These are phyloP conservation scores for Atta texana DNA, from an alignment of 1,140 invertebrate genomes.

Conservation along the genomic window DNA sequence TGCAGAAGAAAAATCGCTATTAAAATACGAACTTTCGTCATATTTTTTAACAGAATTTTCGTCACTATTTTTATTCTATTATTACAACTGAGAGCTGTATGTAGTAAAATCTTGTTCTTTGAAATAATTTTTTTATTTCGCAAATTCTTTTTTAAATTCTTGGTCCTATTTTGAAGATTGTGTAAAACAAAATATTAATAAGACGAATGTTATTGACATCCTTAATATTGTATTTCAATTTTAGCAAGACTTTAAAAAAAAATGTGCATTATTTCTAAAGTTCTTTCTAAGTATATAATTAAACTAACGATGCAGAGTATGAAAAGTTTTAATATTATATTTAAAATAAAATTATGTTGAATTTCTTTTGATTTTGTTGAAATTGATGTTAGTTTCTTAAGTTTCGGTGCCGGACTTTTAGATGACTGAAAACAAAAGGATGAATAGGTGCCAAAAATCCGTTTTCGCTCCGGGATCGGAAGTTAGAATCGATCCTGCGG, in stretches of 20 bases:
- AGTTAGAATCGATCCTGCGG: neutral
- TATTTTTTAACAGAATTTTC: neutral
- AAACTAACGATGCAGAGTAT: neutral
- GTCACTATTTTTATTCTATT: neutral
- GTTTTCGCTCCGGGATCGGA: neutral
- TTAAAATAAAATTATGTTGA: neutral
- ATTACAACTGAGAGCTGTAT: neutral
- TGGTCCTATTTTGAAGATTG: neutral
- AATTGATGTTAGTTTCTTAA: neutral
- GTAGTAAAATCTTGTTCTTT: neutral
- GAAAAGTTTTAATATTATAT: neutral
- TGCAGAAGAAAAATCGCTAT: neutral
- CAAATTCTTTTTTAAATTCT: constrained; percentile 3
- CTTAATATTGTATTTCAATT: neutral
- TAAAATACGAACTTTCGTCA: neutral
- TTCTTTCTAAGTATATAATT: neutral
- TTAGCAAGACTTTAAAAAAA: neutral
- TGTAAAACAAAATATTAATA: neutral
- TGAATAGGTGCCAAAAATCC: neutral
- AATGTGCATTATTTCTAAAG: neutral
- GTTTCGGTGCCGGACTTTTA: neutral
- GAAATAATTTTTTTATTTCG: neutral
- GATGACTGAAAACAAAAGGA: neutral
- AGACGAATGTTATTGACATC: neutral
- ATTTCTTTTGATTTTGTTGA: neutral